Percentiles rank a stretch among this genome's conserved stretches.
Conservation (phyloP, 2,113 vertebrate genomes). For the Ailurus styani region DNA sequence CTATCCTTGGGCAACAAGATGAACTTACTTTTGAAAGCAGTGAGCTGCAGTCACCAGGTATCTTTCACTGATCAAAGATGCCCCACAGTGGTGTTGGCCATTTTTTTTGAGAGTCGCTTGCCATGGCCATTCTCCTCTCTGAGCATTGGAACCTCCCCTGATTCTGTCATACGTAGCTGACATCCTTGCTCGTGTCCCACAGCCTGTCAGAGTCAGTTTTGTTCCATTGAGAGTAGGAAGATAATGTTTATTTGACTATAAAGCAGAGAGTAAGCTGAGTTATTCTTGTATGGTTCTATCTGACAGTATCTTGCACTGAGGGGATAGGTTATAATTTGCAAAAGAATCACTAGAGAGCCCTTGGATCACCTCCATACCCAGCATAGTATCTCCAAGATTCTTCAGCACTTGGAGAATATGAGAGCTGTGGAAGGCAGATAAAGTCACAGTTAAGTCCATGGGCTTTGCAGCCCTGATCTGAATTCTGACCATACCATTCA, state of each 20-base stretch:
- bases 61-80: conserved; percentile 82
- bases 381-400: not conserved
- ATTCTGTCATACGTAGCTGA: conserved; percentile 80
- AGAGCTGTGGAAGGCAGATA: not conserved
- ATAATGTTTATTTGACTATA: not conserved
- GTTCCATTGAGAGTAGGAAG: not conserved
- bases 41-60: conserved; percentile 90
- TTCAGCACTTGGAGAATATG: not conserved
- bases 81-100: conserved; percentile 84
- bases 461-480: not conserved
- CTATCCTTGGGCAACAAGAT: not conserved
- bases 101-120: conserved; percentile 88
- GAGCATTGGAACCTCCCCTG: conserved; percentile 83
- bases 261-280: not conserved
- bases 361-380: not conserved
- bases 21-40: conserved; percentile 79
- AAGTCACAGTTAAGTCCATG: not conserved
- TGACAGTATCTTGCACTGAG: not conserved
- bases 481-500: not conserved
- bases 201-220: conserved; percentile 50
- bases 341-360: not conserved
- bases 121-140: conserved; percentile 88
- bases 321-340: not conserved
- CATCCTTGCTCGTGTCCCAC: conserved; percentile 67
- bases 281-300: not conserved